Percentiles rank a stretch among this genome's conserved stretches.
These are phyloP conservation scores for Sphyrna mokarran DNA, from an alignment of 2,113 vertebrate genomes.

Conservation along the genomic window DNA sequence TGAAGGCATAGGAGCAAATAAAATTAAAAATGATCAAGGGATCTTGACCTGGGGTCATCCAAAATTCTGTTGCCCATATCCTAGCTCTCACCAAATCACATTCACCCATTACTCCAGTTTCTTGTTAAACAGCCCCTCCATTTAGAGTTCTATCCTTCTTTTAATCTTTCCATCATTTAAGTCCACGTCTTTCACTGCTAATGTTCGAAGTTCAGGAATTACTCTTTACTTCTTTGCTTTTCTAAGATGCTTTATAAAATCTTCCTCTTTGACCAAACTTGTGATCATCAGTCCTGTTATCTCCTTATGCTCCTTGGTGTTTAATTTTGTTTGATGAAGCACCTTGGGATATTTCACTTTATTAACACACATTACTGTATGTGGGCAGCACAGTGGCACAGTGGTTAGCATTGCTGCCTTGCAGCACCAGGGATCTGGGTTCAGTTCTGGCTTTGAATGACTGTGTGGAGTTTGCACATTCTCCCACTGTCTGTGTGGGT, in stretches of 20 bases:
- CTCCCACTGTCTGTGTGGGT: too few relatives aligned
- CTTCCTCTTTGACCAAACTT: not conserved
- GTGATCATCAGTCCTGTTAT: not conserved
- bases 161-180: not conserved
- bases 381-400: too few relatives aligned
- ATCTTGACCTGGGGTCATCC: not conserved
- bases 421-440: too few relatives aligned
- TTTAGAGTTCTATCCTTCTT: not conserved
- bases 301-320: not conserved
- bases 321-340: not conserved
- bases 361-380: not conserved
- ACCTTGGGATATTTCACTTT: not conserved
- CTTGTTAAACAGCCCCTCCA: not conserved
- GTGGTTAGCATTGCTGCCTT: too few relatives aligned
- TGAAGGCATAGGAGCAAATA: too few relatives aligned
- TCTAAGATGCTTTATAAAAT: not conserved
- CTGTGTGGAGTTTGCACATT: too few relatives aligned
- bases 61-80: not conserved
- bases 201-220: not conserved
- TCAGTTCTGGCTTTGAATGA: too few relatives aligned
- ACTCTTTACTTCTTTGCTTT: not conserved
- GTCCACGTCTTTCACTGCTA: not conserved
- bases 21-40: too few relatives aligned
- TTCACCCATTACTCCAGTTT: not conserved
- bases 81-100: too few relatives aligned